Base-by-base conservation (phyloP, 2,888 invertebrate genomes). In the Pachliopta kotzebuea region DNA sequence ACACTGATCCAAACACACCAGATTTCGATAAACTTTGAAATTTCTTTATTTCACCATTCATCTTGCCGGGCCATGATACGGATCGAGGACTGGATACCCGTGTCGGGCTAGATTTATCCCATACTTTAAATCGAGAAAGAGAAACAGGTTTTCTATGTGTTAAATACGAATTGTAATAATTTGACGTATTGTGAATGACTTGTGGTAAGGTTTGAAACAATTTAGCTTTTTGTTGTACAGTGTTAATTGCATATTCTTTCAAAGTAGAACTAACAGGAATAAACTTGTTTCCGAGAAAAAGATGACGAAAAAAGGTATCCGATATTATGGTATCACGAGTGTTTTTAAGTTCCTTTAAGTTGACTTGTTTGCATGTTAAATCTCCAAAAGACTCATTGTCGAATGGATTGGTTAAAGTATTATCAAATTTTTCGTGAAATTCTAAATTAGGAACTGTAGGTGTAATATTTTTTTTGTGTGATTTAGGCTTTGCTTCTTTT, bases 221-320 rank as follows among this genome's bases (percentile, higher is more conserved):
- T 78, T 92, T 93, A 0, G 95, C 94, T 77, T 94, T 95, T 77
- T 96, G 95, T 58, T 94, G 84, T 21, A 96, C 94, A 60, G 94
- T 66, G 20, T 63, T 71, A 9, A 67, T 93, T 1, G 94, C 93
- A 69, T 88, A 92, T 68, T 91, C 91, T 54, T 88, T 85, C 11
- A 81, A 71, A 56, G 76, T 68, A 18, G 81, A 76, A 71, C 77
- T 79, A 67, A 73, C 72, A 42, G 81, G 76, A 18, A 72, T 65
- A 50, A 68, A 71, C 24, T 86, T 72, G 68, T 93, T 92, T 64
- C 94, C 86, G 45, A 95, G 80, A 73, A 96, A 94, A 23, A 96
- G 88, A 80, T 95, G 93, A 80, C 95, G 95, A 72, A 96, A 96
- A 76, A 96, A 96, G 0, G 93, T 92, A 76, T 95, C 92, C 0